phyloP scores from a whole-genome alignment of 2,888 invertebrate species.

The Eulithis testata region DNA sequence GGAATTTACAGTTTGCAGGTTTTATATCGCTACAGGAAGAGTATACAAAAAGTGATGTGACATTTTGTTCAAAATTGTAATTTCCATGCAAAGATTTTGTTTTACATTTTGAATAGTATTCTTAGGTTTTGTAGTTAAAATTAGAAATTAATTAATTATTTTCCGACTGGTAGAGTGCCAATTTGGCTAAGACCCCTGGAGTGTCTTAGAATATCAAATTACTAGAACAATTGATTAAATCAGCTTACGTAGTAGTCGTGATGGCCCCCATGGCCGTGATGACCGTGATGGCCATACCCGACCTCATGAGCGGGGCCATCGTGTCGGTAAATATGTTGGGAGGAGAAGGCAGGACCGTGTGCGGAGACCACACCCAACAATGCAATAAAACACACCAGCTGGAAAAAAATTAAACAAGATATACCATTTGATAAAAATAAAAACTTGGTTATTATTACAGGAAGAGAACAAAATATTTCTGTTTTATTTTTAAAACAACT shows the following conservation, averaged over 20 bases:
- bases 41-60: not conserved
- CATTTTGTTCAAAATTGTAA: no score
- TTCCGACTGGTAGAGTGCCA: no score
- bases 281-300: conserved; percentile 31
- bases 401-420: conserved; percentile 7
- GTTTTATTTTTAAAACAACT: no score
- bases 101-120: no score
- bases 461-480: no score
- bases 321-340: conserved; percentile 44
- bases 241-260: conserved; percentile 42
- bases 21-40: not conserved
- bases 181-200: no score
- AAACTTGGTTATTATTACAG: no score
- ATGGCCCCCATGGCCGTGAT: conserved; percentile 33
- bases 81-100: no score
- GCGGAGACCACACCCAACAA: conserved; percentile 33
- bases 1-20: conserved; percentile 15
- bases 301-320: conserved; percentile 39
- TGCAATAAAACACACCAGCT: conserved; percentile 33
- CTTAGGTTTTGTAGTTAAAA: no score
- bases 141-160: no score
- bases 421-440: not conserved
- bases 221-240: not conserved
- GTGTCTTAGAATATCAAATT: no score
- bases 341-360: conserved; percentile 55